A percentile compares a stretch with the other conserved stretches of the same genome.
Evolutionary conservation across 2,888 invertebrate genomes (phyloP).

Genomic region (Harmothoe impar): DNA sequence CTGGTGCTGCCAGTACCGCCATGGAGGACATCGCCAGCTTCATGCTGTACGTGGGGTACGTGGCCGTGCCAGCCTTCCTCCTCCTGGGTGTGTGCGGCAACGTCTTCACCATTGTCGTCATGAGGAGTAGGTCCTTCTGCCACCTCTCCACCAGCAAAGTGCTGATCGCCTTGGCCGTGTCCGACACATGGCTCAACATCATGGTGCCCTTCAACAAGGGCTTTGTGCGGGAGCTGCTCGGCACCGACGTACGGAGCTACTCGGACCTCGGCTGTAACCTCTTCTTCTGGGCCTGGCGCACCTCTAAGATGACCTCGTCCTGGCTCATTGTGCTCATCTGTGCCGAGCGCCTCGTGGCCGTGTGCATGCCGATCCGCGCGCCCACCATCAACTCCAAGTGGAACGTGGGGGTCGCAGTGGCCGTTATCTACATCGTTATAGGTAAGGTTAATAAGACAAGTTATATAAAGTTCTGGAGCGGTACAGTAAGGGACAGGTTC

Average conservation of each 20-base stretch:
- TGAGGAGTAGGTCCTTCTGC: slow-evolving; percentile 70
- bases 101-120: slow-evolving; percentile 71
- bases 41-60: slow-evolving; percentile 66
- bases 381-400: slow-evolving; percentile 71
- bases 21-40: not conserved
- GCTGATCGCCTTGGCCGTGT: slow-evolving; percentile 71
- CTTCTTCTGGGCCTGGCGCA: slow-evolving; percentile 72
- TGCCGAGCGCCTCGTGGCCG: slow-evolving; percentile 74
- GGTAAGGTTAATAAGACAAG: no score
- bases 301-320: slow-evolving; percentile 75
- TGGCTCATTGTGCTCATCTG: slow-evolving; percentile 74
- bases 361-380: slow-evolving; percentile 73
- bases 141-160: slow-evolving; percentile 70
- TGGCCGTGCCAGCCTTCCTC: slow-evolving; percentile 70
- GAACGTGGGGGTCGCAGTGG: slow-evolving; percentile 67
- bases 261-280: slow-evolving; percentile 71
- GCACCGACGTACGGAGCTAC: slow-evolving; percentile 71
- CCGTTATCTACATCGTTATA: slow-evolving; percentile 64
- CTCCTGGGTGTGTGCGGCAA: slow-evolving; percentile 72
- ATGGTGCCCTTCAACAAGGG: slow-evolving; percentile 73
- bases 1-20: not conserved
- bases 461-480: no score
- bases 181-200: slow-evolving; percentile 71
- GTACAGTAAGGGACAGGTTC: no score
- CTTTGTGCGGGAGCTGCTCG: slow-evolving; percentile 70